Evolutionary conservation across 2,888 invertebrate species (phyloP), one percentile per base, ranked within the genome.

Genomic region (Chloromyia formosa): DNA sequence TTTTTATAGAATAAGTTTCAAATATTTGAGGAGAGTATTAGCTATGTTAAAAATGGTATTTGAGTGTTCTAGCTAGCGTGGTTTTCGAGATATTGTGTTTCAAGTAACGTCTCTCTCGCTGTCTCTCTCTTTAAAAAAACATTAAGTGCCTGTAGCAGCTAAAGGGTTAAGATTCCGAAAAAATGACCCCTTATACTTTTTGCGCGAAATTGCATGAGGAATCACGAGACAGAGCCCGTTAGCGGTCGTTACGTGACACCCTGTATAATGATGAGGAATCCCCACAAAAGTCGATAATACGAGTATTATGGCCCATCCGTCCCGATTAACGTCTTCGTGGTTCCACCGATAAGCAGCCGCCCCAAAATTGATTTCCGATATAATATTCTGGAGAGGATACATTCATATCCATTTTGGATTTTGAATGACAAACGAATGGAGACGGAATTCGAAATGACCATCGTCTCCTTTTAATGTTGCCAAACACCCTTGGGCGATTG

Each of bases 331-430:
- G 56, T 56, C 69, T 35, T 49, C 69, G 40, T 69, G 54, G 16
- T 56, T 56, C 54, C 20, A 18, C 45, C 22, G 69, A 69, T 54
- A 69, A 35, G 4, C 69, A n/a, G n/a, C n/a, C n/a, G n/a, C n/a
- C 18, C 54, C 18, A 40, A 69, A 69, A 69, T 69, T 69, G 69
- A 69, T 69, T 69, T 69, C 69, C 69, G 35, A 54, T 69, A 69
- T 56, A 40, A 69, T 56, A 69, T 20, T 16, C 18, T 9, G 56
- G n/a, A 56, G 12, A 69, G 16, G 35, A 69, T 54, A 69, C 56
- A 69, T 56, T 54, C 18, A 56, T 69, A 69, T 56, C 54, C 18
- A 69, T 64, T 42, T n/a, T 23, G 45, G 42, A 10, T 45, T 45
- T 64, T 40, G 0, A 12, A 16, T n/a, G 54, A 54, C n/a, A n/a